Evolutionary conservation across 2,113 vertebrate genomes (phyloP).

Genomic region (Polyodon spathula): DNA sequence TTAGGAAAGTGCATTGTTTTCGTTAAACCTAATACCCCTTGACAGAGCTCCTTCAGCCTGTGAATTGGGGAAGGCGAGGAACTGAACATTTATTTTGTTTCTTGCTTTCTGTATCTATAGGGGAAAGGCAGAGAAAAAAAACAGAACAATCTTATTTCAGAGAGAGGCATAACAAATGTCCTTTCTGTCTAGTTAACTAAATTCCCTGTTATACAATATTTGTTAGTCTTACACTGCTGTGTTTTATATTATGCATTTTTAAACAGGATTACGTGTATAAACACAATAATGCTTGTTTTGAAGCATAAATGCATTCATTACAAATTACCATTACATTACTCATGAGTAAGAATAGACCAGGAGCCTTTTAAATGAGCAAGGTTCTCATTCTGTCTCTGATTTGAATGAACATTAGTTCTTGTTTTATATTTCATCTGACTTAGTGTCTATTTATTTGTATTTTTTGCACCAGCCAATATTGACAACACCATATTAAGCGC

Average conservation of each 20-base stretch:
- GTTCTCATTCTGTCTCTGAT: slow-evolving; percentile 15
- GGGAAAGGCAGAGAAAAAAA: slow-evolving; percentile 6
- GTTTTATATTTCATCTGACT: slow-evolving; percentile 12
- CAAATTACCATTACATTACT: neutral
- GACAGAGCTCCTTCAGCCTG: slow-evolving; percentile 10
- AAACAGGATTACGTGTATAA: neutral
- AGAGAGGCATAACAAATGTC: slow-evolving; percentile 17
- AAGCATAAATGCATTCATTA: neutral
- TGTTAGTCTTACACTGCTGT: slow-evolving; percentile 24
- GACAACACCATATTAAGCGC: slow-evolving; percentile 15
- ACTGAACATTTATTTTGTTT: slow-evolving; percentile 4
- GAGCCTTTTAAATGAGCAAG: slow-evolving; percentile 7
- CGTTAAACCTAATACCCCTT: neutral
- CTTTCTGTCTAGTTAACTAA: slow-evolving; percentile 33
- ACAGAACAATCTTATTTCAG: slow-evolving; percentile 7
- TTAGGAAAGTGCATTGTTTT: slow-evolving; percentile 16
- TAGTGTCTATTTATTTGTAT: slow-evolving; percentile 23
- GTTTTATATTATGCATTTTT: slow-evolving; percentile 21
- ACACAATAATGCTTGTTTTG: slow-evolving; percentile 1
- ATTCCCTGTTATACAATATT: slow-evolving; percentile 19
- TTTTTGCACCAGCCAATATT: slow-evolving; percentile 19
- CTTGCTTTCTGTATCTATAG: slow-evolving; percentile 8
- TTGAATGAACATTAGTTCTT: slow-evolving; percentile 19
- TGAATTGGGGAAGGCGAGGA: slow-evolving; percentile 11
- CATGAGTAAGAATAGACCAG: slow-evolving; percentile 14